These are phyloP conservation scores for Armadillidium nasatum DNA, from an alignment of 1,140 invertebrate genomes.

Conservation along the genomic window DNA sequence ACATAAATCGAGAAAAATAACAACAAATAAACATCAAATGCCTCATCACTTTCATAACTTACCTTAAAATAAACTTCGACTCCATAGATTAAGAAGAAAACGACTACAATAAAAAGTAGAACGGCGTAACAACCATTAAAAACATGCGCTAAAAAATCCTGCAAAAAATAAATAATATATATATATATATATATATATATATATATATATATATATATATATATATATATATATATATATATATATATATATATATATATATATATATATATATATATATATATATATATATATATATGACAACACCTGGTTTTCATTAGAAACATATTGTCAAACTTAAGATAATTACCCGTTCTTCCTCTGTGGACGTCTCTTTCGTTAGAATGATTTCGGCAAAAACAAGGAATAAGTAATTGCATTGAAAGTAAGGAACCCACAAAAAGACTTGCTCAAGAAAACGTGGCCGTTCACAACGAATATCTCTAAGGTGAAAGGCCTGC, in stretches of 20 bases:
- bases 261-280: too few relatives aligned
- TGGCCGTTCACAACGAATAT: constrained; percentile 76
- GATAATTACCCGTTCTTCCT: constrained; percentile 36
- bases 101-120: constrained; percentile 79
- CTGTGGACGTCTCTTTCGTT: constrained; percentile 47
- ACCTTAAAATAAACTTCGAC: constrained; percentile 93
- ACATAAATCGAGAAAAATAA: constrained; percentile 19
- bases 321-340: neutral
- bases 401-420: constrained; percentile 84
- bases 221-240: constrained; percentile 1
- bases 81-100: constrained; percentile 91
- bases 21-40: neutral
- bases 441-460: constrained; percentile 84
- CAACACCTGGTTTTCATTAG: too few relatives aligned
- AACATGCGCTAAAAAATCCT: constrained; percentile 72
- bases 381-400: constrained; percentile 73
- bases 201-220: neutral
- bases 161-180: constrained; percentile 46
- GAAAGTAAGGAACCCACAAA: constrained; percentile 79
- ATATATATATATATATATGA: too few relatives aligned
- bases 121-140: constrained; percentile 90
- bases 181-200: constrained; percentile 12
- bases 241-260: too few relatives aligned
- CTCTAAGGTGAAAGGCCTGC: constrained; percentile 82
- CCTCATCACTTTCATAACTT: constrained; percentile 24